Conservation (phyloP, 2,888 invertebrate species). For the Microctonus hyperodae region DNA sequence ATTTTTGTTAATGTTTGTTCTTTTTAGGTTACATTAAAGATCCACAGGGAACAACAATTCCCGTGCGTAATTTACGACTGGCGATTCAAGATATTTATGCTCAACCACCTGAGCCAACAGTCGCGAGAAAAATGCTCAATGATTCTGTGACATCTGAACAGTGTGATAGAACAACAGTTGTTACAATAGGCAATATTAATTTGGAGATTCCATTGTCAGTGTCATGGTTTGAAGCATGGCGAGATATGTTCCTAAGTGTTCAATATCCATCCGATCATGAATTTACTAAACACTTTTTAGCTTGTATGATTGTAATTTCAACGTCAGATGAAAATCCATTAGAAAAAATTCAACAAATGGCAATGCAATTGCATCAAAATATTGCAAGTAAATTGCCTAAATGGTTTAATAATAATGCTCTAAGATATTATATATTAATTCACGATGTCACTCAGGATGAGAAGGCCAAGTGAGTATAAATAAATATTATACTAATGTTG, state of each 20-base stretch:
- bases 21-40: constrained; percentile 82
- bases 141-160: constrained; percentile 76
- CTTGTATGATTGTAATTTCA: constrained; percentile 80
- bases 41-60: constrained; percentile 76
- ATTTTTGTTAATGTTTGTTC: background rate
- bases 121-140: constrained; percentile 85
- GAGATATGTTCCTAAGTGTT: constrained; percentile 87
- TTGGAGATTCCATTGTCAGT: constrained; percentile 79
- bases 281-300: constrained; percentile 88
- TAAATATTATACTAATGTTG: constrained; percentile 38
- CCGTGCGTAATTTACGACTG: constrained; percentile 79
- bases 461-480: constrained; percentile 73
- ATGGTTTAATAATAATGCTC: constrained; percentile 81
- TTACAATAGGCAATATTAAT: constrained; percentile 68
- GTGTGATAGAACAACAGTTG: constrained; percentile 66
- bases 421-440: constrained; percentile 88
- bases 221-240: constrained; percentile 96
- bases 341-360: constrained; percentile 81
- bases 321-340: constrained; percentile 79
- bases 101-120: constrained; percentile 80
- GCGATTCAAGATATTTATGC: constrained; percentile 83
- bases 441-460: constrained; percentile 82
- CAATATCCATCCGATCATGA: constrained; percentile 95
- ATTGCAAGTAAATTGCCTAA: constrained; percentile 82
- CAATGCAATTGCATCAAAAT: constrained; percentile 81